Conservation (phyloP, 2,797 vertebrate genomes). For the Ficedula albicollis region DNA sequence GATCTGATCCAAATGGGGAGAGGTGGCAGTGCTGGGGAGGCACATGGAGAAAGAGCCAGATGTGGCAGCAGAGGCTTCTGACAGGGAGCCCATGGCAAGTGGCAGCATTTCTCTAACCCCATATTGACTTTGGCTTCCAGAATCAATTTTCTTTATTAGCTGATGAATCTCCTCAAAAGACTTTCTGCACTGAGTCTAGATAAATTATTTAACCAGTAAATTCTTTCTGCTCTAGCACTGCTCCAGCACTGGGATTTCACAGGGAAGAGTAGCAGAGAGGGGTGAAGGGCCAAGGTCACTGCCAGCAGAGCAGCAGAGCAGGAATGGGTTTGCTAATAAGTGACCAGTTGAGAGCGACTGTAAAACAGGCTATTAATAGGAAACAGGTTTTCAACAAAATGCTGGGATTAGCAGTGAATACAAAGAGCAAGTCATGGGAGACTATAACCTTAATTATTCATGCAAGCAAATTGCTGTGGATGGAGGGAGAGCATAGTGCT, state of each 20-base stretch:
- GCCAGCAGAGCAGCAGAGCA: background rate
- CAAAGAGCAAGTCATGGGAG: background rate
- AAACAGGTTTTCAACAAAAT: background rate
- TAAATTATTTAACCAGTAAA: constrained; percentile 75
- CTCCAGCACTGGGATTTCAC: constrained; percentile 20
- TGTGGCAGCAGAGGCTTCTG: background rate
- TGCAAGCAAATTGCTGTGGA: background rate
- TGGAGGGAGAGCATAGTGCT: background rate
- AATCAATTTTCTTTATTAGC: constrained; percentile 80
- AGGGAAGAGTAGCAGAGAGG: background rate
- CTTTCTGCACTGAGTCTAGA: constrained; percentile 67
- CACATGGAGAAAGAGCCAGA: accelerated
- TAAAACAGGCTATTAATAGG: background rate
- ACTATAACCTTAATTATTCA: background rate
- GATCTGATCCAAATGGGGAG: background rate
- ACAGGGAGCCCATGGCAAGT: background rate
- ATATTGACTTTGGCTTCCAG: constrained; percentile 69
- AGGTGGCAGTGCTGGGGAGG: background rate
- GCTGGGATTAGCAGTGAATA: background rate
- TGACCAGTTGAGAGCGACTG: background rate
- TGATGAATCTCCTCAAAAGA: constrained; percentile 74
- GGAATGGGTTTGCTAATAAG: background rate
- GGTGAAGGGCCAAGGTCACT: constrained; percentile 57
- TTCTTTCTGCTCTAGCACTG: constrained; percentile 54
- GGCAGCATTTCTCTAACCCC: constrained; percentile 49